Percentiles rank a stretch among this genome's conserved stretches.
These are phyloP conservation scores for Pteria penguin DNA, from an alignment of 2,888 invertebrate genomes.

Conservation along the genomic window DNA sequence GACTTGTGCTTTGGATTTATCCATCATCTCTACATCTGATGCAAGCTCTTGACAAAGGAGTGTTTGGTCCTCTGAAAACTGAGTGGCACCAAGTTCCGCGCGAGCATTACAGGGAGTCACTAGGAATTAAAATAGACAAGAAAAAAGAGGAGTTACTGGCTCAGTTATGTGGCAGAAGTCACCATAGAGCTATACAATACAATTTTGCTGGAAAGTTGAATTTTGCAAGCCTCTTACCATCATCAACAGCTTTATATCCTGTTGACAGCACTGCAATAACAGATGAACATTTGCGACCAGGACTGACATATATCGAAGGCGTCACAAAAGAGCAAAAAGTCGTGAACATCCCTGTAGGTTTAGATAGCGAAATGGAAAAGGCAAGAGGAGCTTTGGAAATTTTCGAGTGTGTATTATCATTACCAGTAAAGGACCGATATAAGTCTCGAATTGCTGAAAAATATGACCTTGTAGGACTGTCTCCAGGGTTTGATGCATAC, in stretches of 20 bases:
- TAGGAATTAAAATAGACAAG: conserved; percentile 39
- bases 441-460: conserved; percentile 13
- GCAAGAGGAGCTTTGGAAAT: conserved; percentile 17
- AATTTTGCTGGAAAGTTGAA: conserved; percentile 49
- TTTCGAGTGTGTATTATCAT: conserved; percentile 17
- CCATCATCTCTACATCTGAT: conserved; percentile 54
- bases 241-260: conserved; percentile 45
- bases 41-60: conserved; percentile 53
- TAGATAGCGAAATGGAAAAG: neutral
- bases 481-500: conserved; percentile 40
- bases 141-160: too few relatives aligned
- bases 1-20: too few relatives aligned
- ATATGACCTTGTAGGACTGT: conserved; percentile 32
- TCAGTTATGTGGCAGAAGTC: too few relatives aligned
- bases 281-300: conserved; percentile 15
- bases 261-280: conserved; percentile 21
- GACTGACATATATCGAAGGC: conserved; percentile 14
- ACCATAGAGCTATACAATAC: too few relatives aligned
- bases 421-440: conserved; percentile 29
- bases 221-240: conserved; percentile 53
- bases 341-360: too few relatives aligned
- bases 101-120: conserved; percentile 43
- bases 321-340: neutral
- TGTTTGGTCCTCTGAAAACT: conserved; percentile 49
- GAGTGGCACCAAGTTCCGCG: conserved; percentile 42